Conservation (phyloP, 1,140 invertebrate genomes). For the Ptiloglossa arizonensis region DNA sequence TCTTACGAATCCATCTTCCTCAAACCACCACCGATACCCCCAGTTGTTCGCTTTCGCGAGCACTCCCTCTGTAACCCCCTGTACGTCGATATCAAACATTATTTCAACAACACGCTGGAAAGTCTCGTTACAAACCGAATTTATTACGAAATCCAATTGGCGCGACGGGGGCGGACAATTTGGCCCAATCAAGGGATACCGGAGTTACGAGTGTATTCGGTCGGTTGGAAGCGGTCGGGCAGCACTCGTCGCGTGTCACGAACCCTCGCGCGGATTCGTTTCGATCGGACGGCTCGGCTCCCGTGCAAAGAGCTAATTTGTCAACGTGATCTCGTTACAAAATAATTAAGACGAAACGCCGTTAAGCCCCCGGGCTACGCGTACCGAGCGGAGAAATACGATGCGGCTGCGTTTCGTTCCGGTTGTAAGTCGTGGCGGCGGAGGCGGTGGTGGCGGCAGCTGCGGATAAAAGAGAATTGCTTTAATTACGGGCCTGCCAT, state of each 20-base stretch:
- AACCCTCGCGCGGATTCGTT: neutral
- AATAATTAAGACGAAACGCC: conserved; percentile 24
- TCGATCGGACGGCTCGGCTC: neutral
- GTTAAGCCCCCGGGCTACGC: neutral
- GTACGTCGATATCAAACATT: too few relatives aligned
- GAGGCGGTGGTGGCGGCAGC: neutral
- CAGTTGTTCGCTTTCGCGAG: too few relatives aligned
- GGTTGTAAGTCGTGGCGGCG: conserved; percentile 10
- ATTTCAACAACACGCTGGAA: neutral
- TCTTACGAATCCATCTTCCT: too few relatives aligned
- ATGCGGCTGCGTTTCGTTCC: conserved; percentile 5
- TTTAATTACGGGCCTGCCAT: conserved; percentile 49
- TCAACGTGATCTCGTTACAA: conserved; percentile 1
- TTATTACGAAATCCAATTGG: neutral
- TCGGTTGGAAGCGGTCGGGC: neutral
- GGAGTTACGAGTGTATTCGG: neutral
- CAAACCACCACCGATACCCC: too few relatives aligned
- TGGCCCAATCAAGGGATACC: neutral
- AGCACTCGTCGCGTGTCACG: neutral
- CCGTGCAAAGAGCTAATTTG: neutral
- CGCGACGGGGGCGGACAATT: neutral
- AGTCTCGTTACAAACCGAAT: neutral
- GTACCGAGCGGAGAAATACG: neutral
- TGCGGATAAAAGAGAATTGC: conserved; percentile 48
- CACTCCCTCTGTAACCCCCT: too few relatives aligned